Conservation (phyloP, 2,113 vertebrate species). For the Spea multiplicata region DNA sequence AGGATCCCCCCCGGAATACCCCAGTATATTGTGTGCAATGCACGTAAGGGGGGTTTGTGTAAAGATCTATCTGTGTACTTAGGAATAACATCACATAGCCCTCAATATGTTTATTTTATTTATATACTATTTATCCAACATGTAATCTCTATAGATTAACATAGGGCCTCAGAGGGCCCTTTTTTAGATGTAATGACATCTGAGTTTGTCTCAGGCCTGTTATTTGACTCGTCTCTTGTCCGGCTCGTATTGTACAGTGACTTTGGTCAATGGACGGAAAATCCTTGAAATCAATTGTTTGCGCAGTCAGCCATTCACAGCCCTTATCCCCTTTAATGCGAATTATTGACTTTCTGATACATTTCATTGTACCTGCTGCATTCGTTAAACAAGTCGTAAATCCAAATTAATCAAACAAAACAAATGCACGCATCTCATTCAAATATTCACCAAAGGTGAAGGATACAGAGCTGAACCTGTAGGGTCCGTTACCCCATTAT, state of each 20-base stretch:
- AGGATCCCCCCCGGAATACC: too few species aligned
- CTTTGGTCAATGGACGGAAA: neutral
- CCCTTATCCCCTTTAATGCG: neutral
- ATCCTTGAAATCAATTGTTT: constrained; percentile 30
- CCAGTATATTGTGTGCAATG: too few species aligned
- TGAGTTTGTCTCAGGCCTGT: too few species aligned
- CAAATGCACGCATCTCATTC: constrained; percentile 28
- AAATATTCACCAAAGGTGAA: constrained; percentile 1
- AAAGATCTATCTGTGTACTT: too few species aligned
- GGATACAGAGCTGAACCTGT: neutral
- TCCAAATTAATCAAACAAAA: constrained; percentile 35
- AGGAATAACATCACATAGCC: too few species aligned
- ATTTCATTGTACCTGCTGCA: constrained; percentile 11
- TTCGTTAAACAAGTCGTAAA: constrained; percentile 28
- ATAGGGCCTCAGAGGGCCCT: too few species aligned
- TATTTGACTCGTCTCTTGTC: neutral
- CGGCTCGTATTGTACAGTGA: too few species aligned
- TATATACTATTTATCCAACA: too few species aligned
- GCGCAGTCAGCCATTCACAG: constrained; percentile 18
- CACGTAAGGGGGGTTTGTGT: too few species aligned
- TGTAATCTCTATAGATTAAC: too few species aligned
- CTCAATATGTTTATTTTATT: too few species aligned
- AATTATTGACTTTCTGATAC: constrained; percentile 40
- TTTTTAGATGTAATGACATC: too few species aligned
- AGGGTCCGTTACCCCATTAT: neutral